Conservation (phyloP, 2,888 invertebrate species). For the Amphipoea lucens region DNA sequence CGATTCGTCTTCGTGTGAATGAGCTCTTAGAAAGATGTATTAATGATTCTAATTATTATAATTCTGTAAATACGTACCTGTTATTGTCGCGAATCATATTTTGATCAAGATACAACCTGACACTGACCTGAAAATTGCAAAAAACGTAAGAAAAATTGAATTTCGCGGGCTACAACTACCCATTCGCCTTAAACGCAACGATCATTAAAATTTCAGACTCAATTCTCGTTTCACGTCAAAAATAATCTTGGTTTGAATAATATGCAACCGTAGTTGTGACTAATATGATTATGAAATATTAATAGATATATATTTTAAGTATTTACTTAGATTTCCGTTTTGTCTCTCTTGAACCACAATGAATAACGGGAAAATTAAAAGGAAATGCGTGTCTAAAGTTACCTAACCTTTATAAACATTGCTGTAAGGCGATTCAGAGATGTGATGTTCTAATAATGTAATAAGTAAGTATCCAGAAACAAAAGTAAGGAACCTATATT, state of each 20-base stretch:
- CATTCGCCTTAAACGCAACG: too few relatives aligned
- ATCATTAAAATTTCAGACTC: background rate
- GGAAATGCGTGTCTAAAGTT: background rate
- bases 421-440: background rate
- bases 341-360: background rate
- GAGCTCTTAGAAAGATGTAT: too few relatives aligned
- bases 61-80: too few relatives aligned
- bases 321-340: background rate
- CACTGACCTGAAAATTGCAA: too few relatives aligned
- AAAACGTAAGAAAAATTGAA: too few relatives aligned
- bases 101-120: too few relatives aligned
- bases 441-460: background rate
- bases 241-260: background rate
- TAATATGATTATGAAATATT: background rate
- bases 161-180: too few relatives aligned
- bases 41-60: too few relatives aligned
- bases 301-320: background rate
- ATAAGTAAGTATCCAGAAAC: conserved; percentile 3
- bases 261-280: background rate
- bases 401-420: background rate
- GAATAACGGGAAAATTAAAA: background rate
- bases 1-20: too few relatives aligned
- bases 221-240: background rate
- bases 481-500: background rate
- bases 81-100: too few relatives aligned